Evolutionary conservation across 2,888 invertebrate genomes (phyloP), one percentile per base, ranked within the genome.

Genomic region (Suillia variegata): DNA sequence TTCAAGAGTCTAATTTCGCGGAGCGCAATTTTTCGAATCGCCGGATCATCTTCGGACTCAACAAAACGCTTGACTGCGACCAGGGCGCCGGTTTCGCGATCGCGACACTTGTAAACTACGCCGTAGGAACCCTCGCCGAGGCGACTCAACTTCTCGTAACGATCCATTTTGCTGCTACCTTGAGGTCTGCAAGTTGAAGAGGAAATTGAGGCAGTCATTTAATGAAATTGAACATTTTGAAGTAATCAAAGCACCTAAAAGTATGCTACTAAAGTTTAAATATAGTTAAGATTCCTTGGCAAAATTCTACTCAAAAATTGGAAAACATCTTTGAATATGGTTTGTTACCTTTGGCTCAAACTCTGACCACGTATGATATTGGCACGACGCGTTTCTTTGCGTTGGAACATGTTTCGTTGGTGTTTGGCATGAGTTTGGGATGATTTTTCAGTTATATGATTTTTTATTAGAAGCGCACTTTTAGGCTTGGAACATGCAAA

Each of bases 41-140:
- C 88, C 8, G 96, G 96, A 83, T 98, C 98, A 78, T 97, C 96
- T 80, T 98, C 97, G 60, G 95, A 95, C 83, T 98, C 97, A 12
- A 96, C 92, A 80, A 98, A 98, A 82, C 97, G 94, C 84, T 98
- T 98, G 64, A 98, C 95, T 45, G 98, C 98, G 45, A 98, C 97
- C 61, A 96, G 85, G 77, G 94, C 93, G 17, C 97, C 95, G 1
- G 93, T 95, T 76, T 98, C 97, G 62, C 95, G 87, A 84, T 97
- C 96, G 58, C 94, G 89, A 82, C 98, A 98, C 82, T 97, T 97
- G 85, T 96, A 96, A 66, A 98, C 98, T 73, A 97, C 89, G 2
- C 80, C 80, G 57, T 80, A 80, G 47, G 80, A 80, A 53, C 80
- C 98, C 85, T 98, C 97, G 67, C 98, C 98, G 54, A 98, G 87